Percentiles rank a stretch among this genome's conserved stretches.
phyloP scores from a whole-genome alignment of 2,888 invertebrate species.

The Agrotis exclamationis region DNA sequence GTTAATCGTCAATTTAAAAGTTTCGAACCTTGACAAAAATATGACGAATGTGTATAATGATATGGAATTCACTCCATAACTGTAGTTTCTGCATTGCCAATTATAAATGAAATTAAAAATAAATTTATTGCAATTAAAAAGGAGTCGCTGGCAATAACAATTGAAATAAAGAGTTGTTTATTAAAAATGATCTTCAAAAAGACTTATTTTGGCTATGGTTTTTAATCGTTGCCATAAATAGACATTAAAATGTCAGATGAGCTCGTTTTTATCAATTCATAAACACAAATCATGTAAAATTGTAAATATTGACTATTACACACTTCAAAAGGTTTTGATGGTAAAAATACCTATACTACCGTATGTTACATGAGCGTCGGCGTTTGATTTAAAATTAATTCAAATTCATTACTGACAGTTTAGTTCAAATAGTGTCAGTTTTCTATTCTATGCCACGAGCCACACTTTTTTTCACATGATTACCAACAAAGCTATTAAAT shows the following conservation, averaged over 20 bases:
- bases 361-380: neutral
- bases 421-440: neutral
- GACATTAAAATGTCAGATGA: neutral
- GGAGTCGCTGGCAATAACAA: conserved; percentile 50
- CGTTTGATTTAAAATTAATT: neutral
- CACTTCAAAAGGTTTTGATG: too few species aligned
- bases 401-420: neutral
- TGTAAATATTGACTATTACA: too few species aligned
- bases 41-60: conserved; percentile 57
- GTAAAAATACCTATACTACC: neutral
- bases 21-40: conserved; percentile 57
- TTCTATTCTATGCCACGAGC: neutral
- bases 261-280: neutral
- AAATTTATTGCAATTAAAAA: conserved; percentile 66
- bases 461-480: neutral
- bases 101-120: conserved; percentile 65
- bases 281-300: too few species aligned
- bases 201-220: conserved; percentile 16
- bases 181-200: neutral
- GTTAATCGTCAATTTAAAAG: conserved; percentile 42
- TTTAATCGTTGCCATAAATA: neutral
- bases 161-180: conserved; percentile 36
- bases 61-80: conserved; percentile 52
- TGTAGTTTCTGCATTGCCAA: conserved; percentile 44
- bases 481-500: neutral